These are phyloP conservation scores for Percopsis transmontana DNA, from an alignment of 2,113 vertebrate species.

Conservation along the genomic window DNA sequence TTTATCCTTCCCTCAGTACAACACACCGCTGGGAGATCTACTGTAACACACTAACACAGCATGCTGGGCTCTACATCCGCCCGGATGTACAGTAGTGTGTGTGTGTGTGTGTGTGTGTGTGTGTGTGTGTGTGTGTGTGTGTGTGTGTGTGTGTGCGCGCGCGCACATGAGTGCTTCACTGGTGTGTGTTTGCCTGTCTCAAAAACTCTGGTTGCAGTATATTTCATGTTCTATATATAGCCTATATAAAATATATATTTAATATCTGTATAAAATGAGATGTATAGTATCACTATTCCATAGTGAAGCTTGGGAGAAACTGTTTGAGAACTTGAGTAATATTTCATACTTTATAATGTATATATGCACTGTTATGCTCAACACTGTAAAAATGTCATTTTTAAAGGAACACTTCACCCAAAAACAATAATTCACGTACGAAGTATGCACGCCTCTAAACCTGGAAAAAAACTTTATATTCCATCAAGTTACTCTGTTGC, in stretches of 20 bases:
- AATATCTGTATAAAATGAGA: neutral
- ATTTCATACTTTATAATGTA: too few relatives aligned
- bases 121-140: constrained; percentile 21
- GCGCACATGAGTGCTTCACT: neutral
- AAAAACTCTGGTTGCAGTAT: neutral
- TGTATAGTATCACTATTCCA: neutral
- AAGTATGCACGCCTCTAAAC: too few relatives aligned
- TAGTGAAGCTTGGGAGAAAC: neutral
- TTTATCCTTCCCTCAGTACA: constrained; percentile 47
- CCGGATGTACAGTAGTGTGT: too few relatives aligned
- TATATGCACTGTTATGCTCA: too few relatives aligned
- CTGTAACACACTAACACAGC: neutral
- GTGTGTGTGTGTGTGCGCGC: neutral
- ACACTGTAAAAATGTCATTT: too few relatives aligned
- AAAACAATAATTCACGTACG: too few relatives aligned
- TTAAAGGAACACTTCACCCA: too few relatives aligned
- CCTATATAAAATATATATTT: too few relatives aligned
- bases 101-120: too few relatives aligned
- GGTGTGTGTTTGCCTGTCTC: neutral
- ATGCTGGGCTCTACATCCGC: neutral
- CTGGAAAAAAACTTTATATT: too few relatives aligned
- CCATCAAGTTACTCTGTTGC: too few relatives aligned
- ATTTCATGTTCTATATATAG: neutral
- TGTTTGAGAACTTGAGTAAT: too few relatives aligned
- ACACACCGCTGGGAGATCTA: constrained; percentile 27